Percentiles rank a stretch among this genome's conserved stretches.
phyloP scores from a whole-genome alignment of 2,888 invertebrate species.

The Apotomis turbidana region DNA sequence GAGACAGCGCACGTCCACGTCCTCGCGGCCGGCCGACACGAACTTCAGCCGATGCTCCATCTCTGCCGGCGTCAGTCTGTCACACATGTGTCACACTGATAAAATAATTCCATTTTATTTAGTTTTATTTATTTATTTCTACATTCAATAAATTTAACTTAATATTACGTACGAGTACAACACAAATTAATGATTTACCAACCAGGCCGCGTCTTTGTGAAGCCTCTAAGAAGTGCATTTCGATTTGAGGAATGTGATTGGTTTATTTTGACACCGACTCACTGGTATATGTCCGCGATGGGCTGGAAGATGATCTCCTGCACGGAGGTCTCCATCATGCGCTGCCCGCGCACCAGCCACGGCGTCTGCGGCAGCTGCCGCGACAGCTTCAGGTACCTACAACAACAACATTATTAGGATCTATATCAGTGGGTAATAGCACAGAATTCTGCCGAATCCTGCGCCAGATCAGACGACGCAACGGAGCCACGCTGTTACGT shows the following conservation, averaged over 20 bases:
- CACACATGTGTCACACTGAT: not conserved
- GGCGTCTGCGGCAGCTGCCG: constrained; percentile 96
- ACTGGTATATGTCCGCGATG: constrained; percentile 84
- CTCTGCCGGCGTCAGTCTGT: constrained; percentile 58
- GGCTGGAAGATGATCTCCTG: constrained; percentile 93
- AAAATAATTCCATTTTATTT: no score
- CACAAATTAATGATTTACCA: no score
- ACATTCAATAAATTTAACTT: no score
- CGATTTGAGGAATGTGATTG: no score
- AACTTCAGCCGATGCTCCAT: constrained; percentile 85
- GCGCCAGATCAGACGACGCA: no score
- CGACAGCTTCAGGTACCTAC: constrained; percentile 92
- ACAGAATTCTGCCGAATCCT: no score
- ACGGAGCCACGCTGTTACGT: no score
- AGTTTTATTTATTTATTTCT: no score
- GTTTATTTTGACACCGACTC: not conserved
- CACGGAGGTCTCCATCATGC: constrained; percentile 93
- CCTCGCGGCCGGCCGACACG: constrained; percentile 97
- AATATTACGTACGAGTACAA: no score
- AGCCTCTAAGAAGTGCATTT: no score
- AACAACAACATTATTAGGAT: not conserved
- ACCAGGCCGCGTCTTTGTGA: no score
- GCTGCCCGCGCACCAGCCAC: constrained; percentile 93
- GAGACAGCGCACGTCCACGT: constrained; percentile 97
- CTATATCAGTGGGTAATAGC: no score